These are phyloP conservation scores for Monodelphis domestica DNA, from an alignment of 2,797 vertebrate genomes.

Conservation along the genomic window DNA sequence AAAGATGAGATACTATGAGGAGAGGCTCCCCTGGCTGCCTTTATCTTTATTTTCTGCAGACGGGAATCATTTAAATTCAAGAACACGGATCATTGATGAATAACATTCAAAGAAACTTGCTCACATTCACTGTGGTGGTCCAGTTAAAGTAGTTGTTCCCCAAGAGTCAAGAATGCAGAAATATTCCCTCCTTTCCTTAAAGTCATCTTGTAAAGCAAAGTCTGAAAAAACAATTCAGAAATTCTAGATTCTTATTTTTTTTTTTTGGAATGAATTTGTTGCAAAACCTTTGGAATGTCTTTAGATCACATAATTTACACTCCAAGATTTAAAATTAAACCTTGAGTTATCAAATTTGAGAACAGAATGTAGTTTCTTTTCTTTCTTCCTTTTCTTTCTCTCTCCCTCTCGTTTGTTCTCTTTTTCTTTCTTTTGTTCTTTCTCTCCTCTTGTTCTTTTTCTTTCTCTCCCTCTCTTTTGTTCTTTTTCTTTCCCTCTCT, in stretches of 20 bases:
- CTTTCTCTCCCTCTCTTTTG: too few species aligned
- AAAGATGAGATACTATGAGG: too few species aligned
- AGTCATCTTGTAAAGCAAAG: not conserved
- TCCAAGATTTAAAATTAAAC: constrained; percentile 15
- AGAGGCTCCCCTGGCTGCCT: not conserved
- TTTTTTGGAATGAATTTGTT: not conserved
- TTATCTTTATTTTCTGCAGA: not conserved
- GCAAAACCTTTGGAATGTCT: not conserved
- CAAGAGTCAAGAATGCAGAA: not conserved
- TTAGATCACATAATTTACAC: not conserved
- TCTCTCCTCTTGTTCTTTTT: too few species aligned
- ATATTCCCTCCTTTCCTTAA: rapidly evolving
- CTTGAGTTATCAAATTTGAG: not conserved
- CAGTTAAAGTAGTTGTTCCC: not conserved
- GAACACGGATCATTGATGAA: not conserved
- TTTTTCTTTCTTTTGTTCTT: too few species aligned
- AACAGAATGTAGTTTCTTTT: not conserved
- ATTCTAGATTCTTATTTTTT: not conserved
- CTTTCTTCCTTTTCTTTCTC: too few species aligned
- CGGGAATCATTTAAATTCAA: not conserved
- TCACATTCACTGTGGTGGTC: not conserved
- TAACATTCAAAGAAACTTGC: not conserved
- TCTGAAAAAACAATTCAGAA: not conserved
- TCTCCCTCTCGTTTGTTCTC: too few species aligned
- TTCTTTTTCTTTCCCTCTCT: too few species aligned